Conservation (phyloP, 2,888 invertebrate species). For the Lymantria monacha region DNA sequence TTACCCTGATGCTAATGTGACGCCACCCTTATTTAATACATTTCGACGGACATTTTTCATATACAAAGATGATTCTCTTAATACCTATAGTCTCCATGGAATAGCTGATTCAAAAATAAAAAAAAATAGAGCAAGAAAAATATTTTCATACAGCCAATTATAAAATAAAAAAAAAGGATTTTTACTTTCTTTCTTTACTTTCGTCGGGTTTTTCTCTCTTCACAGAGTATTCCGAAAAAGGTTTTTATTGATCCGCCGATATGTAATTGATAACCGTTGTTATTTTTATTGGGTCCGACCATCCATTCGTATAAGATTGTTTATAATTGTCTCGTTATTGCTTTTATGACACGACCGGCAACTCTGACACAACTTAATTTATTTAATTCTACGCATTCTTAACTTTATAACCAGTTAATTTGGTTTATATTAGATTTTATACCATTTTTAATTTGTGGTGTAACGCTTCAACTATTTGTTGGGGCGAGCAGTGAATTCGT, state of each 20-base stretch:
- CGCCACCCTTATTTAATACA: too few species aligned
- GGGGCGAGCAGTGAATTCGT: slow-evolving; percentile 3
- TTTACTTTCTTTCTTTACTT: too few species aligned
- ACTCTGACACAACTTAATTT: slow-evolving; percentile 34
- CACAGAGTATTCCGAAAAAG: slow-evolving; percentile 23
- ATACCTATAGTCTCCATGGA: too few species aligned
- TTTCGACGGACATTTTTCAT: too few species aligned
- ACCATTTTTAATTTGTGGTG: not conserved
- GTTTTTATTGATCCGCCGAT: slow-evolving; percentile 42
- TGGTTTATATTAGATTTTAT: slow-evolving; percentile 27
- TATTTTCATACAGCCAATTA: too few species aligned
- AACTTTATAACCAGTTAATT: slow-evolving; percentile 30
- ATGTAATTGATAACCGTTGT: slow-evolving; percentile 51
- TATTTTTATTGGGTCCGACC: slow-evolving; percentile 43
- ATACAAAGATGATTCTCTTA: too few species aligned
- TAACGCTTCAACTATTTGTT: slow-evolving; percentile 2
- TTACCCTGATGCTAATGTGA: too few species aligned
- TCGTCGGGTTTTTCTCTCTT: not conserved
- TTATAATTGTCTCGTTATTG: slow-evolving; percentile 37
- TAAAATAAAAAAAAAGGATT: too few species aligned
- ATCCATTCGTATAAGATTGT: slow-evolving; percentile 33
- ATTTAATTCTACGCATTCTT: slow-evolving; percentile 39
- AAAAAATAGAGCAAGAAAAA: too few species aligned
- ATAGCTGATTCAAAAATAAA: too few species aligned
- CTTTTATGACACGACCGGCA: slow-evolving; percentile 25